phyloP scores from a whole-genome alignment of 2,797 vertebrate species.

The Mormyrops boulengeri region DNA sequence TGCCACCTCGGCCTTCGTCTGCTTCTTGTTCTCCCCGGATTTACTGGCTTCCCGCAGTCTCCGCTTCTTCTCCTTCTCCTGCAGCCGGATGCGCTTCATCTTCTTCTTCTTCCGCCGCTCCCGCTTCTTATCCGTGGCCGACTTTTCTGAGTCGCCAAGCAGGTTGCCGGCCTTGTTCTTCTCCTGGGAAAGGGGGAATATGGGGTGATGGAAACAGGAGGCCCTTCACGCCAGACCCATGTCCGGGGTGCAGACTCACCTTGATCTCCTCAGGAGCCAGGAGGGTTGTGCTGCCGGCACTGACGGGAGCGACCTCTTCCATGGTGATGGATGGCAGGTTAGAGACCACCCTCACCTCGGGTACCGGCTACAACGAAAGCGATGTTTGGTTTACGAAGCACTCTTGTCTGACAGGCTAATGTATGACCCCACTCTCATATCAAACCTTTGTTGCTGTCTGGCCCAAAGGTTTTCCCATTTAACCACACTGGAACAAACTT shows the following conservation, averaged over 20 bases:
- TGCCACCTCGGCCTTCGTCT: slow-evolving; percentile 60
- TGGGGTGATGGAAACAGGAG: neutral
- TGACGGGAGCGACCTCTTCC: slow-evolving; percentile 94
- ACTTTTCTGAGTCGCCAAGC: slow-evolving; percentile 79
- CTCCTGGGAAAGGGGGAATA: slow-evolving; percentile 46
- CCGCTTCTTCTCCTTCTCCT: slow-evolving; percentile 69
- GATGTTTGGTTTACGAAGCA: neutral
- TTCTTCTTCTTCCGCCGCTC: slow-evolving; percentile 81
- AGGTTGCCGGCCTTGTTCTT: slow-evolving; percentile 87
- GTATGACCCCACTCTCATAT: neutral
- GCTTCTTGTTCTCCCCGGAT: slow-evolving; percentile 55
- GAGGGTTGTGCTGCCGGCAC: slow-evolving; percentile 76
- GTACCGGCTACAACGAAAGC: slow-evolving; percentile 64
- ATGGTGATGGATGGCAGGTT: slow-evolving; percentile 85
- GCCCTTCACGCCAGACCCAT: neutral
- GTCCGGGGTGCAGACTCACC: slow-evolving; percentile 55
- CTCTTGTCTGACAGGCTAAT: neutral
- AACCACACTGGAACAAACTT: neutral
- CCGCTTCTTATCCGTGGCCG: slow-evolving; percentile 83
- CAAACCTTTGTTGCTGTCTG: neutral
- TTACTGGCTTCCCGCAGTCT: slow-evolving; percentile 68
- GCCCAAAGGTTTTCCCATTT: neutral
- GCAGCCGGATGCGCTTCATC: slow-evolving; percentile 68
- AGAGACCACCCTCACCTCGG: slow-evolving; percentile 90
- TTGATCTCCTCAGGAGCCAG: slow-evolving; percentile 95